Base-by-base conservation (phyloP, 1,140 invertebrate species). In the Heliconius eleuchia region DNA sequence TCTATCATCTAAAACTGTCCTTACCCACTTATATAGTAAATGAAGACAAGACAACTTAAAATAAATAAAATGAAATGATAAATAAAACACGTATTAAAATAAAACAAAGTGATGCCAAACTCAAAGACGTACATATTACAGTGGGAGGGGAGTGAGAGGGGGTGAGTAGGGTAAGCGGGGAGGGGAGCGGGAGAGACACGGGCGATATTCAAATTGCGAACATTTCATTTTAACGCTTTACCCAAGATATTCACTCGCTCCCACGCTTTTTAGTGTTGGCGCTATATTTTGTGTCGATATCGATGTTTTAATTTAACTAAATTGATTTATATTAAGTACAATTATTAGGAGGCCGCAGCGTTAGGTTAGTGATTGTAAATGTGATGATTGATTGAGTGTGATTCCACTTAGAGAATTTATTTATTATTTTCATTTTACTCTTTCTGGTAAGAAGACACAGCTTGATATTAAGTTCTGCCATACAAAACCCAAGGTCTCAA, bases 201-300 rank as follows among this genome's bases (percentile, higher is more conserved):
- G 85, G 88, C 85, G 85, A 90, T 92, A 94, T 94, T 94, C 92
- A 94, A 93, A 94, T 94, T 88, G 91, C 91, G 92, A 93, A 93
- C 91, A 94, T 94, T 94, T 94, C 92, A 93, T 94, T 94, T 93
- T 94, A 94, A 92, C 92, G 92, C 91, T 92, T 86, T 93, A 89
- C 89, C 88, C 88, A 93, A 94, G 92, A 92, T 92, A 94, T 94
- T 91, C 84, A 87, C 87, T 81, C 87, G 91, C 88, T 92, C 91
- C 89, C 89, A 92, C 92, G 91, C 85, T 89, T 5, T 11, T 4
- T 86, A 87, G 85, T 46, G 87, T 85, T 79, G 88, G 72, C 71
- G 16, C 1, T 0, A 27, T 72, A 50, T 50, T 19, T 30, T 60
- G n/a, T 37, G 55, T 77, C 77, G 77, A 81, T 75, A 78, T 78